These are phyloP conservation scores for Drosophila subsilvestris DNA, from an alignment of 2,888 invertebrate species.

Conservation along the genomic window DNA sequence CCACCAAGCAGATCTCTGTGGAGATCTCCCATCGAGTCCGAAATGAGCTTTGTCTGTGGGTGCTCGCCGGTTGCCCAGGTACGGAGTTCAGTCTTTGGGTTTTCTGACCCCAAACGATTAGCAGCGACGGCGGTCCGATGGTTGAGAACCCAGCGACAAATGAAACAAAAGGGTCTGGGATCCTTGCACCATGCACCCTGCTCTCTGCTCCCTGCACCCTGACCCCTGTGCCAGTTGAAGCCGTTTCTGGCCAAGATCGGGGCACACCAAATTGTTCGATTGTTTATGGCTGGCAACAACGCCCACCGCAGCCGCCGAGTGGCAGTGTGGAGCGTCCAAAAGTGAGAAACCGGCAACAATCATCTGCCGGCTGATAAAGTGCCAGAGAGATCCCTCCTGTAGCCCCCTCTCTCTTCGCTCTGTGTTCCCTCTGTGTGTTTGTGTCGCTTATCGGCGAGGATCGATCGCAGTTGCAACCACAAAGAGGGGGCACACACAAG, in stretches of 20 bases:
- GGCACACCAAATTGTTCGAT: constrained; percentile 77
- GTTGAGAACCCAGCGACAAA: constrained; percentile 67
- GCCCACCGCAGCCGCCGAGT: constrained; percentile 67
- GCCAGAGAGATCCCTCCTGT: constrained; percentile 17
- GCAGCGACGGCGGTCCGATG: constrained; percentile 65
- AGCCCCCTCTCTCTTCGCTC: constrained; percentile 5
- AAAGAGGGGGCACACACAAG: neutral
- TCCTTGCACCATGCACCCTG: neutral
- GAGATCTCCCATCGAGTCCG: constrained; percentile 5
- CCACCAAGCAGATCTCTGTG: constrained; percentile 10
- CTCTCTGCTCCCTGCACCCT: neutral
- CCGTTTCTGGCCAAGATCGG: constrained; percentile 43
- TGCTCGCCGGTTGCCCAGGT: neutral
- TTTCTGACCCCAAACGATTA: constrained; percentile 77
- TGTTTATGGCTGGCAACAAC: constrained; percentile 80
- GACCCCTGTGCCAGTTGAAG: neutral
- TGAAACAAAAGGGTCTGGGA: constrained; percentile 64
- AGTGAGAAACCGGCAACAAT: constrained; percentile 80
- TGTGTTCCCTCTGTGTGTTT: constrained; percentile 30
- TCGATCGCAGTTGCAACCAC: constrained; percentile 65
- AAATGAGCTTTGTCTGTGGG: constrained; percentile 10
- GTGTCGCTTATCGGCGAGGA: constrained; percentile 75
- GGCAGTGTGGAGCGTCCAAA: constrained; percentile 39
- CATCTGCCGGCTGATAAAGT: constrained; percentile 76
- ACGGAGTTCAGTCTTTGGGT: constrained; percentile 37